These are phyloP conservation scores for Lysiphlebus fabarum DNA, from an alignment of 1,140 invertebrate species.

Conservation along the genomic window DNA sequence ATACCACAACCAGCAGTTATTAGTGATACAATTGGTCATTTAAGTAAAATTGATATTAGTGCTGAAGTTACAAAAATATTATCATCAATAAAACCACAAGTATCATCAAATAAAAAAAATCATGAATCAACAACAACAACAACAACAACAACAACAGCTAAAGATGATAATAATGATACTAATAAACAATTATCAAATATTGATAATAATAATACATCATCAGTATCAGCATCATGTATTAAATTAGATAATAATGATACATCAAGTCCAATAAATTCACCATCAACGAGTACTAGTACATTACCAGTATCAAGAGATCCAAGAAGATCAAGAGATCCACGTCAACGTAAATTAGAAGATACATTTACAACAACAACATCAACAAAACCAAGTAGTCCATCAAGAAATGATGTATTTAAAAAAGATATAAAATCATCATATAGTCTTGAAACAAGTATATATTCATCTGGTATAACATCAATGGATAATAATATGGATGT, in stretches of 20 bases:
- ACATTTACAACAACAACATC: neutral
- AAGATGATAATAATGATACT: neutral
- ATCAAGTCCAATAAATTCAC: conserved; percentile 38
- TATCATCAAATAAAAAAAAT: conserved; percentile 25
- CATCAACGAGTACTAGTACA: conserved; percentile 13
- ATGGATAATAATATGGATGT: conserved; percentile 45
- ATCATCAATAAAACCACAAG: conserved; percentile 61
- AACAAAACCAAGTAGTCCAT: conserved; percentile 23
- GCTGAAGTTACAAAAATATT: conserved; percentile 69
- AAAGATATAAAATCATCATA: conserved; percentile 34
- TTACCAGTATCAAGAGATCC: conserved; percentile 41
- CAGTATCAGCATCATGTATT: neutral
- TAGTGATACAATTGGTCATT: conserved; percentile 65
- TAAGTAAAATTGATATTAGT: conserved; percentile 72
- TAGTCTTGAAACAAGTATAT: conserved; percentile 48
- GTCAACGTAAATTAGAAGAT: conserved; percentile 34
- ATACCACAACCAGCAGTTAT: conserved; percentile 53
- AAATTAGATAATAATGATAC: conserved; percentile 30
- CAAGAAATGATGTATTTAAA: conserved; percentile 34
- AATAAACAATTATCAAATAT: neutral
- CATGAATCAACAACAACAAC: neutral
- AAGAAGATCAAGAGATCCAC: conserved; percentile 40
- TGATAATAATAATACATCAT: neutral
- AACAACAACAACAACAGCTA: conserved; percentile 5
- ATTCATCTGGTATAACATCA: conserved; percentile 49